Conservation (phyloP, 23 tunicate species). For the Clavelina lepadiformis region DNA sequence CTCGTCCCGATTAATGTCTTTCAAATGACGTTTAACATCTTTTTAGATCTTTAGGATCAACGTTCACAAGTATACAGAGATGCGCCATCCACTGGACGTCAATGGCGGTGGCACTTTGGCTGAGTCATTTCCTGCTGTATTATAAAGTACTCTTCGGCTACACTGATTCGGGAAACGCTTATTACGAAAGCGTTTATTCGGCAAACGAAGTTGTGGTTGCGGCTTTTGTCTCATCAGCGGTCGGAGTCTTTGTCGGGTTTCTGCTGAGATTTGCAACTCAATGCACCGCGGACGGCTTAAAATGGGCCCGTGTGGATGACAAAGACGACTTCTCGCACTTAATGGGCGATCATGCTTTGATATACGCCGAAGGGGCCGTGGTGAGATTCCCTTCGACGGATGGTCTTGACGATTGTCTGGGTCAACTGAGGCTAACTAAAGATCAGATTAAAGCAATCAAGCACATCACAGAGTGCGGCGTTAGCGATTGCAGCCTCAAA, state of each 20-base stretch:
- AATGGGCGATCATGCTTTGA: constrained; percentile 23
- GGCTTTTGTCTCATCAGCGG: constrained; percentile 30
- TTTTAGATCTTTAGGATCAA: constrained; percentile 60
- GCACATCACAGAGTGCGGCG: constrained; percentile 41
- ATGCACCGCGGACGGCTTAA: constrained; percentile 10
- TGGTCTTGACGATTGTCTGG: constrained; percentile 39
- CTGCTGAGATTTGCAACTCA: constrained; percentile 14
- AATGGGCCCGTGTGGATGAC: constrained; percentile 64
- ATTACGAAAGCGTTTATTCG: constrained; percentile 3
- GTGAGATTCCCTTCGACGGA: constrained; percentile 15
- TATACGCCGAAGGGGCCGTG: constrained; percentile 62
- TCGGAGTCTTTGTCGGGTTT: constrained; percentile 25
- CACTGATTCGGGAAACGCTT: neutral
- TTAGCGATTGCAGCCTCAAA: constrained; percentile 38
- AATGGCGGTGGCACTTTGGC: constrained; percentile 26
- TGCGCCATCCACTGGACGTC: constrained; percentile 51
- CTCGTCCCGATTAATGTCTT: neutral
- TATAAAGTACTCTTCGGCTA: constrained; percentile 19
- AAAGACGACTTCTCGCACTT: constrained; percentile 75
- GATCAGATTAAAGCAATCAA: constrained; percentile 44
- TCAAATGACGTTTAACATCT: neutral
- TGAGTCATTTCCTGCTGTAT: constrained; percentile 48
- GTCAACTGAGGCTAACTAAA: constrained; percentile 24
- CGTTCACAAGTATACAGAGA: constrained; percentile 58
- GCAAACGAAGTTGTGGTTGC: constrained; percentile 37